These are phyloP conservation scores for Triplophysa tibetana DNA, from an alignment of 2,113 vertebrate genomes.

Conservation along the genomic window DNA sequence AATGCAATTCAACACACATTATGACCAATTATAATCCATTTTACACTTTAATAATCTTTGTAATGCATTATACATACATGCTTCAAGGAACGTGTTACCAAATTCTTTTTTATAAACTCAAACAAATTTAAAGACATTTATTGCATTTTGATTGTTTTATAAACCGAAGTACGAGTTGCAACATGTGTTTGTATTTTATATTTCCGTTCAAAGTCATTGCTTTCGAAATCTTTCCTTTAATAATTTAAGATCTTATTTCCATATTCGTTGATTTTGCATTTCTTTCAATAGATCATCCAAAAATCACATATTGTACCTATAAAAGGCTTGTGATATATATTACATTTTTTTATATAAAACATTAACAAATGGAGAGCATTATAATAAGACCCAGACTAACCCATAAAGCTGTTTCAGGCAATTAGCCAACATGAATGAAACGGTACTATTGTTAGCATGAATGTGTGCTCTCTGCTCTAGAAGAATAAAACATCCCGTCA, in stretches of 20 bases:
- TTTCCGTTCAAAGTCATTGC: no score
- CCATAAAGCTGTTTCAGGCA: slow-evolving; percentile 26
- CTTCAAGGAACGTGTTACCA: no score
- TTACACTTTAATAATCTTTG: no score
- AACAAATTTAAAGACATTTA: no score
- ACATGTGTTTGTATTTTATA: not conserved
- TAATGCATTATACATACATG: no score
- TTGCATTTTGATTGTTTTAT: no score
- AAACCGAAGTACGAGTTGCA: no score
- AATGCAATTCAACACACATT: no score
- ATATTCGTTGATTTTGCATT: not conserved
- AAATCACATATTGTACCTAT: not conserved
- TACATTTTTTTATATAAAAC: not conserved
- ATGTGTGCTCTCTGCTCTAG: not conserved
- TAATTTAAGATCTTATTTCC: slow-evolving; percentile 1
- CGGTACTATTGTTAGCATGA: not conserved
- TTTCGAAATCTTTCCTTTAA: not conserved
- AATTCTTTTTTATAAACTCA: not conserved
- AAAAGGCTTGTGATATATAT: not conserved
- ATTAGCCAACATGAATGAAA: slow-evolving; percentile 26
- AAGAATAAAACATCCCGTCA: slow-evolving; percentile 22
- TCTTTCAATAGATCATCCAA: not conserved
- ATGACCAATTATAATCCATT: no score
- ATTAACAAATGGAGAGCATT: not conserved
- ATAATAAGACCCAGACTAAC: slow-evolving; percentile 8